Conservation (phyloP, 2,888 invertebrate species). For the Helicoverpa assulta region DNA sequence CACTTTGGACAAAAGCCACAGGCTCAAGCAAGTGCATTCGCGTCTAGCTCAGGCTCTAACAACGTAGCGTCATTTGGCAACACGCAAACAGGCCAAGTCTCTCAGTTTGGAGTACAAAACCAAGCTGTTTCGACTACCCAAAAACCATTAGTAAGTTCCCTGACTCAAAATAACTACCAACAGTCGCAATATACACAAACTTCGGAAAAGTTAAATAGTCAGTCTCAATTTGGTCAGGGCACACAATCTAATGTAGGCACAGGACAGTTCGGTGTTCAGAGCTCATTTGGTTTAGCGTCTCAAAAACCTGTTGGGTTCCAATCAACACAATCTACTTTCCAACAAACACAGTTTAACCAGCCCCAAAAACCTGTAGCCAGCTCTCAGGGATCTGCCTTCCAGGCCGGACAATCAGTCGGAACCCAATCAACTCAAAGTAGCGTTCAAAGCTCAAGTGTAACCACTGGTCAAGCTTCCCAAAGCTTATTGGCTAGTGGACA, state of each 20-base stretch:
- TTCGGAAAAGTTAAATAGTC: slow-evolving; percentile 16
- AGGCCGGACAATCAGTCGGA: slow-evolving; percentile 31
- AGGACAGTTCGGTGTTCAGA: slow-evolving; percentile 32
- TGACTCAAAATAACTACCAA: slow-evolving; percentile 36
- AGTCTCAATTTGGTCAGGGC: slow-evolving; percentile 34
- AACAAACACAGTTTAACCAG: slow-evolving; percentile 37
- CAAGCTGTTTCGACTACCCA: slow-evolving; percentile 32
- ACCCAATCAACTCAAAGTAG: slow-evolving; percentile 19
- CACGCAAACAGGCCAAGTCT: slow-evolving; percentile 31
- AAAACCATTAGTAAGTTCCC: slow-evolving; percentile 35
- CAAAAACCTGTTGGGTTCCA: slow-evolving; percentile 46
- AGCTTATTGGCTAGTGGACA: slow-evolving; percentile 9
- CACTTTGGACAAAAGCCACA: slow-evolving; percentile 37
- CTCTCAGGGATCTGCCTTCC: slow-evolving; percentile 26
- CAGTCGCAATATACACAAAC: slow-evolving; percentile 45
- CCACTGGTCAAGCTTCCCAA: not conserved
- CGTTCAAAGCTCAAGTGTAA: slow-evolving; percentile 9
- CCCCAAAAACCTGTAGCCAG: slow-evolving; percentile 27
- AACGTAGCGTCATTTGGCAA: slow-evolving; percentile 32
- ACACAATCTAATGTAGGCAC: slow-evolving; percentile 43
- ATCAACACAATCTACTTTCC: slow-evolving; percentile 27
- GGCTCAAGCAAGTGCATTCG: slow-evolving; percentile 37
- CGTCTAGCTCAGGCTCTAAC: slow-evolving; percentile 32
- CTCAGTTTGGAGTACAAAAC: slow-evolving; percentile 24
- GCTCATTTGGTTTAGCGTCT: slow-evolving; percentile 55